Evolutionary conservation across 1,140 invertebrate species (phyloP).

Genomic region (Tribolium castaneum): DNA sequence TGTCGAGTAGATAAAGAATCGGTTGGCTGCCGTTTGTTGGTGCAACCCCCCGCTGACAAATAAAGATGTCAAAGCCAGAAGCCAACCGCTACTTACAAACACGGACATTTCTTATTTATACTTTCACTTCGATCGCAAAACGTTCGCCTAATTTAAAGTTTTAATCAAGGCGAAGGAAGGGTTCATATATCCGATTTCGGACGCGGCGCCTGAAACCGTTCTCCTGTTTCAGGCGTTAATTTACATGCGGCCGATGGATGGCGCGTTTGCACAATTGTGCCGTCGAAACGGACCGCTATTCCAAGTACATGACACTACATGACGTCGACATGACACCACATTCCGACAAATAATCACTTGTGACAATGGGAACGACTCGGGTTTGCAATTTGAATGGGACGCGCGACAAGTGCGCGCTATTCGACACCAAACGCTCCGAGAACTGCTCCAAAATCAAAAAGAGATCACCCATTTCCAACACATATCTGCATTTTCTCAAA

Average conservation of each 20-base stretch:
- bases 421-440: background rate
- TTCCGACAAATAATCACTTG: background rate
- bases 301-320: constrained; percentile 14
- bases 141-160: constrained; percentile 22
- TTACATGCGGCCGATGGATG: constrained; percentile 4
- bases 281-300: background rate
- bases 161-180: constrained; percentile 8
- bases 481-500: too few species aligned
- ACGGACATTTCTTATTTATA: constrained; percentile 28
- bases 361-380: constrained; percentile 1
- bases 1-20: constrained; percentile 42
- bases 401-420: background rate
- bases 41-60: constrained; percentile 43
- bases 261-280: constrained; percentile 21
- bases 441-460: too few species aligned
- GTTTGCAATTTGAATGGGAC: background rate
- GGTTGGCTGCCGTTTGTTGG: constrained; percentile 38
- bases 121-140: constrained; percentile 3
- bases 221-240: constrained; percentile 31
- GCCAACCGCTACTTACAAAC: constrained; percentile 11
- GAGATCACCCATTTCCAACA: too few species aligned
- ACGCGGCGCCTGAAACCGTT: constrained; percentile 7
- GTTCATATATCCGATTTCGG: constrained; percentile 7
- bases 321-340: constrained; percentile 2
- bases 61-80: constrained; percentile 45